Evolutionary conservation across 1,140 invertebrate genomes (phyloP), one percentile per base, ranked within the genome.

Genomic region (Drosophila simulans): DNA sequence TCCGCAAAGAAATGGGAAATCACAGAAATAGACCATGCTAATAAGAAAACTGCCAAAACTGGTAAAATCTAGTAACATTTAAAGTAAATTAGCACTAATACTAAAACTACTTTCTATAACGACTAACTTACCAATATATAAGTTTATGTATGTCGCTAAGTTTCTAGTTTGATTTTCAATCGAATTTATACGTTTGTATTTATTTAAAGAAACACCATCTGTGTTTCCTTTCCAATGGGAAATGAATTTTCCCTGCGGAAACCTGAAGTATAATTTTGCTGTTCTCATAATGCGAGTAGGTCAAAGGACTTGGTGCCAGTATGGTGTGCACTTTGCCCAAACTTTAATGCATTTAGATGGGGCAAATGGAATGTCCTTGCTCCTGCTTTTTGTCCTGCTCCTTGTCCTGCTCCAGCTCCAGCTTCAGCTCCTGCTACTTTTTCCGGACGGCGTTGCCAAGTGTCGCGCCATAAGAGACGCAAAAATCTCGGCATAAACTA

Each of bases 401-500:
- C 35, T 37, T 31, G 27, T 31, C 35, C 35, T 12, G 35, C 35
- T 37, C 35, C 35, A 4, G 35, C 11, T 37, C 11, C 35, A 13
- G 37, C 4, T 39, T 12, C 37, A 4, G 35, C 35, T 37, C 10
- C 35, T 39, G 17, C 17, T 1, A 17, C 17, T 17, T 20, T 15
- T 54, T 35, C 37, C 17, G 37, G 46, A 17, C 13, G 31, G 17
- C 39, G 57, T 73, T 70, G 39, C 45, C 55, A 69, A 83, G 74
- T 74, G 80, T 62, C 53, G 69, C 39, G 55, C 58, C 80, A 57
- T 59, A 34, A 62, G 76, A 76, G 72, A 63, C 62, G 74, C 52
- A 57, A 75, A 85, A 85, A 85, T 88, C 78, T 78, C 64, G 49
- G 60, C 69, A 56, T 86, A 88, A 85, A 82, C 83, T 82, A 85